Percentiles rank a stretch among this genome's conserved stretches.
Evolutionary conservation across 2,888 invertebrate species (phyloP).

Genomic region (Idaea straminata): DNA sequence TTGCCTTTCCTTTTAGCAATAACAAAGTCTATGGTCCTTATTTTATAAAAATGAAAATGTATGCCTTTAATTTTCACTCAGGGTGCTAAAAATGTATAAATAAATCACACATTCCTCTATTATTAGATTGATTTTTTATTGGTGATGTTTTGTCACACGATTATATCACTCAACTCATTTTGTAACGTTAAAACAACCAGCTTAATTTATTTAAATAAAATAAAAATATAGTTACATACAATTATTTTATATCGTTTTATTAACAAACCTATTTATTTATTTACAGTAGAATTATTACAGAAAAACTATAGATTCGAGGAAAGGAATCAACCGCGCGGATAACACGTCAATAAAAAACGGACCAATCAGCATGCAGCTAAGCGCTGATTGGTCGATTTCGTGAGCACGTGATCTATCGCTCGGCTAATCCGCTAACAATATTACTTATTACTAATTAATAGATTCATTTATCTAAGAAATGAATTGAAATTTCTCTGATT

Average conservation of each 20-base stretch:
- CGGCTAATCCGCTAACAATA: too few relatives aligned
- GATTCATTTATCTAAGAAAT: too few relatives aligned
- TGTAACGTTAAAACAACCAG: constrained; percentile 56
- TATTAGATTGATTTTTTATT: constrained; percentile 33
- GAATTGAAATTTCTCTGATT: too few relatives aligned
- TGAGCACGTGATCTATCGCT: too few relatives aligned
- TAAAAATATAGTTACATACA: constrained; percentile 56
- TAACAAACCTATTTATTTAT: neutral
- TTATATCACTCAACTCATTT: constrained; percentile 42
- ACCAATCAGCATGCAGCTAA: too few relatives aligned
- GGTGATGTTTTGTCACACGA: constrained; percentile 32
- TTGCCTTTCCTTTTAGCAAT: neutral
- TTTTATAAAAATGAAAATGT: neutral
- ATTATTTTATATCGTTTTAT: constrained; percentile 4
- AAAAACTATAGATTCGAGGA: neutral
- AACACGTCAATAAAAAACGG: too few relatives aligned
- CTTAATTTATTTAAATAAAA: constrained; percentile 75
- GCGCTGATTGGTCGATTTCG: neutral
- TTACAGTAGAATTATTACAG: neutral
- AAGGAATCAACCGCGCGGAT: neutral
- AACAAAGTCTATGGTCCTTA: neutral
- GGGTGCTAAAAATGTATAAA: constrained; percentile 2
- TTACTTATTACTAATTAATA: too few relatives aligned
- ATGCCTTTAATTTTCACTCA: neutral
- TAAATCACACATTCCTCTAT: constrained; percentile 46